Percentiles rank a stretch among this genome's conserved stretches.
Conservation (phyloP, 1,140 invertebrate genomes). For the Lordiphosa collinella region DNA sequence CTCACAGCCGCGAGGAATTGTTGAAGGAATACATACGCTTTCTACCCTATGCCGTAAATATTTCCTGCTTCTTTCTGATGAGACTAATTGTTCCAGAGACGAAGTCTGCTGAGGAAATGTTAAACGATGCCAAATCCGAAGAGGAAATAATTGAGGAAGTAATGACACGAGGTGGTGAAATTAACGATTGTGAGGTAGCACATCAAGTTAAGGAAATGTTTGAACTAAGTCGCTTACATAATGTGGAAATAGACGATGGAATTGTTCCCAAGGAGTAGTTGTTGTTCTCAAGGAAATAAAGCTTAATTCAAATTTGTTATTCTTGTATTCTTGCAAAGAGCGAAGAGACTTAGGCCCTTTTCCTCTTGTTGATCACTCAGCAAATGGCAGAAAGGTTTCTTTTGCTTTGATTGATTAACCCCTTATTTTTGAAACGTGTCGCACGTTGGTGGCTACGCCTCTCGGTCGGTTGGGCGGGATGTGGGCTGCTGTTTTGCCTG, state of each 20-base stretch:
- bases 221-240: slow-evolving; percentile 35
- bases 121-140: slow-evolving; percentile 1
- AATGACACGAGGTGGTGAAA: slow-evolving; percentile 43
- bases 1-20: slow-evolving; percentile 35
- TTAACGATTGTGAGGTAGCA: slow-evolving; percentile 54
- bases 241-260: slow-evolving; percentile 52
- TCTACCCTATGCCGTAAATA: slow-evolving; percentile 48
- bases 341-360: too few relatives aligned
- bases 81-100: slow-evolving; percentile 37
- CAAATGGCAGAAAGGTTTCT: too few relatives aligned
- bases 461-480: too few relatives aligned
- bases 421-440: too few relatives aligned
- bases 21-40: slow-evolving; percentile 61
- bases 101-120: slow-evolving; percentile 27
- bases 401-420: too few relatives aligned
- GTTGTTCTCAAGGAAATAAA: too few relatives aligned
- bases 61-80: slow-evolving; percentile 42
- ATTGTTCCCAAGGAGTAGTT: slow-evolving; percentile 16
- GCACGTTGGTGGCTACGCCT: too few relatives aligned
- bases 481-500: too few relatives aligned
- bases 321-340: too few relatives aligned
- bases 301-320: too few relatives aligned
- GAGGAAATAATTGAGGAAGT: slow-evolving; percentile 29
- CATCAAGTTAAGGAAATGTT: slow-evolving; percentile 63
- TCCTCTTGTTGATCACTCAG: too few relatives aligned